Conservation (phyloP, 2,888 invertebrate genomes). For the Scaptomyza polygonia region DNA sequence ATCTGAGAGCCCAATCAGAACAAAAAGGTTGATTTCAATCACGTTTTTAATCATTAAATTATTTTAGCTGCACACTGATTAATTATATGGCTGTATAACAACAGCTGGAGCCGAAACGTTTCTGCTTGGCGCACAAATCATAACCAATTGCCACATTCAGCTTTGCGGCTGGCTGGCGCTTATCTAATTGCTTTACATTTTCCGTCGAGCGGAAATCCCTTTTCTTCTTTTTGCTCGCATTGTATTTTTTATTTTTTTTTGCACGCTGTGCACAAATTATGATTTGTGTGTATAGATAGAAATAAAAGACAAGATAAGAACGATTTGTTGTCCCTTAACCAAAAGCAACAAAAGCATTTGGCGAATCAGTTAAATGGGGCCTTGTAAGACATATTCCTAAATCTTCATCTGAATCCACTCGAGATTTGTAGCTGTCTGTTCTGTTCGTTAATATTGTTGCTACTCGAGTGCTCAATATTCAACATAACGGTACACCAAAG, state of each 20-base stretch:
- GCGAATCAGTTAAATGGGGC: constrained; percentile 11
- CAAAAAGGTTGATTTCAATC: not conserved
- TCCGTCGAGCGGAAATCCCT: constrained; percentile 51
- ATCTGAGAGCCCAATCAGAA: constrained; percentile 7
- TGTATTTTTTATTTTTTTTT: too few relatives aligned
- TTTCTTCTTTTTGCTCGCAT: constrained; percentile 32
- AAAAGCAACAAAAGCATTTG: constrained; percentile 14
- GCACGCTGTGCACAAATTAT: constrained; percentile 69
- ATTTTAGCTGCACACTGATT: not conserved
- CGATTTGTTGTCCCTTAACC: constrained; percentile 66
- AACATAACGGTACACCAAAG: constrained; percentile 68
- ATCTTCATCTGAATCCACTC: constrained; percentile 41
- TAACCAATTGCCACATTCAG: constrained; percentile 60
- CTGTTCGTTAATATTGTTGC: constrained; percentile 8
- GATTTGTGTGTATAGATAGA: constrained; percentile 41
- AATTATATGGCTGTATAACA: constrained; percentile 17
- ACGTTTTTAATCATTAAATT: not conserved
- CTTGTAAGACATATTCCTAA: constrained; percentile 37
- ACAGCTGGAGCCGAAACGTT: constrained; percentile 27
- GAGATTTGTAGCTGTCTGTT: constrained; percentile 37
- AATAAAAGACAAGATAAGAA: constrained; percentile 56
- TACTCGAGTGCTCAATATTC: constrained; percentile 61
- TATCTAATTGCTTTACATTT: constrained; percentile 74
- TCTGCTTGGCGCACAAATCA: constrained; percentile 30
- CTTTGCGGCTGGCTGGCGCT: constrained; percentile 46